Conservation (phyloP, 2,797 vertebrate species). For the Astyanax mexicanus region DNA sequence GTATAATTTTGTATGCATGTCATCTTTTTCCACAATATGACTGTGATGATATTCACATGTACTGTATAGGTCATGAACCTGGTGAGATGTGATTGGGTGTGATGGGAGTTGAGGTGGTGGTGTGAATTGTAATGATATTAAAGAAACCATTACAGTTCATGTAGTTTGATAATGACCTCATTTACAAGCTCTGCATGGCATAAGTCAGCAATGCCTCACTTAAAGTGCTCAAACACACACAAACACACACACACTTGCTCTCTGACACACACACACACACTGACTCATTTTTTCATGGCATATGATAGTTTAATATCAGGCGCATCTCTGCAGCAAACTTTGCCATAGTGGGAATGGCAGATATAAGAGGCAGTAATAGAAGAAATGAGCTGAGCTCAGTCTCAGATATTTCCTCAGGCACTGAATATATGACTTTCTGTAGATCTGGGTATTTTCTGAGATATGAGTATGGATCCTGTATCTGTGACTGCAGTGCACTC, state of each 20-base stretch:
- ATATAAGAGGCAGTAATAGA: neutral
- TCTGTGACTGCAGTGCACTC: neutral
- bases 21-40: no score
- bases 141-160: neutral
- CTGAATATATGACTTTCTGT: neutral
- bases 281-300: neutral
- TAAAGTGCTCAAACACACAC: neutral
- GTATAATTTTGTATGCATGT: no score
- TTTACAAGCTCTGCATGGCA: neutral
- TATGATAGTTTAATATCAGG: neutral
- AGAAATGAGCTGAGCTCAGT: conserved; percentile 3
- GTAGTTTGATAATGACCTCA: neutral
- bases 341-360: neutral
- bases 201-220: neutral
- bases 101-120: no score
- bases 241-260: neutral
- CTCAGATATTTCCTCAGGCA: neutral
- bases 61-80: neutral
- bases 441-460: neutral
- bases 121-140: neutral
- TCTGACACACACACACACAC: neutral
- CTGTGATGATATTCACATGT: no score
- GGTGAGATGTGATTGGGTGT: neutral
- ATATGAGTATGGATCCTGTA: neutral
- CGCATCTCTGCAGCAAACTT: no score